Base-by-base conservation (phyloP, 2,888 invertebrate species). In the Acleris sparsana region DNA sequence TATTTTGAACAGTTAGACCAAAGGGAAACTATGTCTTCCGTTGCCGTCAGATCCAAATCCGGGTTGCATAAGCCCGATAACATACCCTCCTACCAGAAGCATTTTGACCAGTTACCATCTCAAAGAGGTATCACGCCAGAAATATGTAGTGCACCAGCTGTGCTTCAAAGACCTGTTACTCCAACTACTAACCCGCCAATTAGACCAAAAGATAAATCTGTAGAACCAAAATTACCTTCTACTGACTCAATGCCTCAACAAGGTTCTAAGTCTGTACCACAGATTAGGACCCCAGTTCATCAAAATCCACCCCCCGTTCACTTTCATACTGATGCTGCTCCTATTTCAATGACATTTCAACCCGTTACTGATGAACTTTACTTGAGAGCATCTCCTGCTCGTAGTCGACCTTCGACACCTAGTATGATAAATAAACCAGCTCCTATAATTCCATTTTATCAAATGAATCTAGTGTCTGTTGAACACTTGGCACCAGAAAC, bases 381-480 rank as follows among this genome's bases (percentile, higher is more conserved):
- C 68, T 85, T 93, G 48, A 89, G 93, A 67, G 92, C 92, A 68
- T 94, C 95, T 16, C 93, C 94, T 2, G 86, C 87, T 33, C 85
- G 91, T 57, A 91, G 92, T 70, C 91, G 95, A 63, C 93, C 96
- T 5, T 91, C 93, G 67, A 96, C 96, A 20, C 96, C 96, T 0
- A 95, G 95, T 78, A 85, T 94, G 87, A 95, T 94, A 66, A 96
- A 96, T 79, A 95, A 95, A 84, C 95, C 96, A 29, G 95, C 96
- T 1, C 95, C 96, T 13, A 93, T 94, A 58, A 94, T 97, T 72
- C 97, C 97, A 9, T 94, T 94, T 75, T 97, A 97, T 80, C 97
- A 97, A 86, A 95, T 95, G 84, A 95, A 96, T 83, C 90, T 97
- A 72, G 94, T 96, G 43, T 93, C 95, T n/a, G 95, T 95, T 52